Base-by-base conservation (phyloP, 2,113 vertebrate species). In the Megaleporinus macrocephalus region DNA sequence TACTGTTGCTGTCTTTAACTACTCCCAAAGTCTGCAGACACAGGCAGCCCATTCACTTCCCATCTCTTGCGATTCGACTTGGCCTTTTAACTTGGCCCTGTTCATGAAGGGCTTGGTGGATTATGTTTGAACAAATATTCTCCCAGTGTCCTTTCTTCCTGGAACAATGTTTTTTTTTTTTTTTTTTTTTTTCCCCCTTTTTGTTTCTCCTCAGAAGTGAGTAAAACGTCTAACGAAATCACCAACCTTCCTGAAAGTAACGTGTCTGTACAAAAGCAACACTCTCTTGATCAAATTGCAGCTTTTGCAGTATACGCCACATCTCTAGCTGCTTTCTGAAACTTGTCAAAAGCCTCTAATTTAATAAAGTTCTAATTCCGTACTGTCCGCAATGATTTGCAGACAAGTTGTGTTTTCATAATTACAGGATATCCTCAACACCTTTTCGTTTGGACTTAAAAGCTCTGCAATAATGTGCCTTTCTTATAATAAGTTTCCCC, bases 221-320 rank as follows among this genome's bases (percentile, higher is more conserved):
- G 13, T 27, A 3, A 24, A 27, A 29, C 62, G 20, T 66, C 5
- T 9, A 9, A 44, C 41, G 5, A 44, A 44, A 44, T 44, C 41
- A 33, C 47, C 68, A 63, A 80, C 59, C 61, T 84, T 84, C 59
- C 36, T 59, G 44, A 76, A 71, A 86, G 9, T 36, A 11, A 18
- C 20, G 29, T 33, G 30, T 18, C 15, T 75, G n/a, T 75, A 59
- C 14, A 44, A 47, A 71, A 14, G 44, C 44, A 4, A 51, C 16
- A 16, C 2, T 1, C 4, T 20, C 49, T 49, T 76, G n/a, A 82
- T 80, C 79, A 81, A 79, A 83, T 78, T 62, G 72, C 59, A 44
- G 18, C 27, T 36, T 76, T 78, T 10, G 75, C 83, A 69, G 87
- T 74, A 12, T 83, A 33, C 78, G 53, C 79, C 69, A 71, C 9